These are phyloP conservation scores for Cenopis cana DNA, from an alignment of 2,888 invertebrate species.

Conservation along the genomic window DNA sequence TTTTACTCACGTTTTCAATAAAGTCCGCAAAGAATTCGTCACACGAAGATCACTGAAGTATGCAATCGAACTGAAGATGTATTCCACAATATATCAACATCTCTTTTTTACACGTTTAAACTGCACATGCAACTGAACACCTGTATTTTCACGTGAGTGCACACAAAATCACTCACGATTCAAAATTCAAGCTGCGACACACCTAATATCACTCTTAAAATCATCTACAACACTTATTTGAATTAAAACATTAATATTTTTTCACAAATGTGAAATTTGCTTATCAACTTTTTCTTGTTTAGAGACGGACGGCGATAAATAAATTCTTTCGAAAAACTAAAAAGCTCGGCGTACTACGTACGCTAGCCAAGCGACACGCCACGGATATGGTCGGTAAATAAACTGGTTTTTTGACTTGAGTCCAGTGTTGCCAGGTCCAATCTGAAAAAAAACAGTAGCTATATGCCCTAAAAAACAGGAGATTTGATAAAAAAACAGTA, in stretches of 20 bases:
- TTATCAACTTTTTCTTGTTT: slow-evolving; percentile 31
- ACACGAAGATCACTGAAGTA: slow-evolving; percentile 70
- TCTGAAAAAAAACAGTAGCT: too few relatives aligned
- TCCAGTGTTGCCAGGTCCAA: slow-evolving; percentile 40
- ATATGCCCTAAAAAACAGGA: too few relatives aligned
- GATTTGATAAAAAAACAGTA: too few relatives aligned
- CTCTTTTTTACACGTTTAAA: slow-evolving; percentile 58
- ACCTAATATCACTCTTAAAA: slow-evolving; percentile 55
- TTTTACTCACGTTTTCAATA: slow-evolving; percentile 76
- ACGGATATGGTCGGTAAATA: slow-evolving; percentile 74
- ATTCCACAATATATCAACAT: slow-evolving; percentile 52
- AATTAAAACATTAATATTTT: slow-evolving; percentile 45
- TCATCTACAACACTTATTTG: slow-evolving; percentile 36
- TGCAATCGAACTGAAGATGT: slow-evolving; percentile 60
- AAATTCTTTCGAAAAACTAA: slow-evolving; percentile 33
- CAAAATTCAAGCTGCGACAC: slow-evolving; percentile 75
- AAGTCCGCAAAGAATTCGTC: slow-evolving; percentile 58
- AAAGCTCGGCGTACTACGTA: slow-evolving; percentile 32
- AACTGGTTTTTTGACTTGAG: slow-evolving; percentile 79
- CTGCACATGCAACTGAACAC: slow-evolving; percentile 60
- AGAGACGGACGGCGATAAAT: slow-evolving; percentile 43
- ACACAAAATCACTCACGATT: slow-evolving; percentile 70
- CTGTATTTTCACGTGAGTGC: slow-evolving; percentile 68
- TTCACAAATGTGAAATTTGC: slow-evolving; percentile 12
- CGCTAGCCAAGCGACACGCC: slow-evolving; percentile 39